Base-by-base conservation (phyloP, 2,888 invertebrate genomes). In the Odontocerum albicorne region DNA sequence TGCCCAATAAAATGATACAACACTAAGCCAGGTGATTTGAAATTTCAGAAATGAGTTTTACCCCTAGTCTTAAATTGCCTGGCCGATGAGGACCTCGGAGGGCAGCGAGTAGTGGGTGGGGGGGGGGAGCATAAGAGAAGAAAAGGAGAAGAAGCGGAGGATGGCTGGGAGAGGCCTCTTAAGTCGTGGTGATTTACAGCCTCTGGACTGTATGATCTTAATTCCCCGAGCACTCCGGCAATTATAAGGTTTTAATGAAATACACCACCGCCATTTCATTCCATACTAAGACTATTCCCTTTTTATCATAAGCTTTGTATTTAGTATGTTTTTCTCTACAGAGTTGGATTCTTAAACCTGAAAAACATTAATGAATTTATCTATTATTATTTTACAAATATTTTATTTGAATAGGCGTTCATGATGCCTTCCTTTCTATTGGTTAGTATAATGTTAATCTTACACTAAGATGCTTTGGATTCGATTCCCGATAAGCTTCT, bases 221-320 rank as follows among this genome's bases (percentile, higher is more conserved):
- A 77, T 77, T 70, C 76, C 68, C 64, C 46, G 42, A 50, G 75
- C 76, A 75, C 68, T 64, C 49, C 44, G 49, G 76, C 76, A 77
- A 78, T 78, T 78, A 77, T 77, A 76, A 74, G 72, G 77, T 76
- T 76, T 77, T 72, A 64, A 61, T 68, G 77, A 77, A 77, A 77
- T 77, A 75, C 75, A 76, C 72, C 73, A 70, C 74, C 75, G 20
- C 32, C 43, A 8, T 35, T 35, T 12, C 45, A 19, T 36, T 22
- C 12, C 38, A 19, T 17, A 45, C 35, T 51, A 43, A 27, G 52
- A 19, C 12, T 31, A 16, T 21, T 31, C 38, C 21, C 45, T 32
- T 52, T 45, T 49, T 50, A 42, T 33, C 50, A 50, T 13, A 32
- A 40, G 20, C 50, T 36, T 21, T 32, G 42, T 32, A 43, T 31